Evolutionary conservation across 2,113 vertebrate species (phyloP).

Genomic region (Piprites chloris): DNA sequence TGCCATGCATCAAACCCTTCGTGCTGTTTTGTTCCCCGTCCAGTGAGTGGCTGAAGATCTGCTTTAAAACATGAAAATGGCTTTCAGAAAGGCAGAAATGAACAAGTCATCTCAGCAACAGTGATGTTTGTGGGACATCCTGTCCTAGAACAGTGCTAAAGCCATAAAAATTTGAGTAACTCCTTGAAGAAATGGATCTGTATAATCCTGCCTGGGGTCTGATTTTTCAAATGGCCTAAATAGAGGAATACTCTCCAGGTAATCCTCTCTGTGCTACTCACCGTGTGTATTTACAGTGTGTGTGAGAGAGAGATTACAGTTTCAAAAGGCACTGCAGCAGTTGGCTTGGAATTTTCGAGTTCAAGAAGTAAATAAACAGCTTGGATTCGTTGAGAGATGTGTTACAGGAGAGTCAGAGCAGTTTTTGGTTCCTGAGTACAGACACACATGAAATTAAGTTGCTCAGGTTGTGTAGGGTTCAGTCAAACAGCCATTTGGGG

Average conservation of each 20-base stretch:
- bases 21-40: not conserved
- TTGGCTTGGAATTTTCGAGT: not conserved
- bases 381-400: fast-evolving
- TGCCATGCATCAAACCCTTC: not conserved
- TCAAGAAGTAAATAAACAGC: not conserved
- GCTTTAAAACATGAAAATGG: not conserved
- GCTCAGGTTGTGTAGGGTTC: not conserved
- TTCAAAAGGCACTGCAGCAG: not conserved
- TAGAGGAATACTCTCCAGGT: not conserved
- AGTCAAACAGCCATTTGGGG: not conserved
- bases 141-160: not conserved
- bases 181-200: not conserved
- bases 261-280: not conserved
- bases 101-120: not conserved
- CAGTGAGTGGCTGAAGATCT: not conserved
- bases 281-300: not conserved
- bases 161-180: not conserved
- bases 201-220: not conserved
- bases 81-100: not conserved
- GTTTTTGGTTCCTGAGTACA: not conserved
- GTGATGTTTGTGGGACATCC: not conserved
- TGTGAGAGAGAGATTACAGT: not conserved
- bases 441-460: not conserved
- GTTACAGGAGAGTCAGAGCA: not conserved
- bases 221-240: not conserved